Base-by-base conservation (phyloP, 1,140 invertebrate genomes). In the Scylla paramamosain region DNA sequence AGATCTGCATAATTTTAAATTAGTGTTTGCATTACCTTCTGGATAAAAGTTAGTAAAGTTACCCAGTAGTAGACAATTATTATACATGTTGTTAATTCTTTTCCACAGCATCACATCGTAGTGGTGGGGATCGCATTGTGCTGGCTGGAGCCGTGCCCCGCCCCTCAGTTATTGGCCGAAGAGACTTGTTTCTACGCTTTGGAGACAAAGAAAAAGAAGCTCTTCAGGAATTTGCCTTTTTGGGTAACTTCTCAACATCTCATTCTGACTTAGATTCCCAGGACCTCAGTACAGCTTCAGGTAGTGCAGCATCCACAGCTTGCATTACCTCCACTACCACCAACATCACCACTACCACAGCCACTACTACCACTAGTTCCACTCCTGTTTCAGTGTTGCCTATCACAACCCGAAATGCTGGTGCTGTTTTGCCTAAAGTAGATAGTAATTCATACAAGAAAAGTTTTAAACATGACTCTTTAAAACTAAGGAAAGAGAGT, bases 181-280 rank as follows among this genome's bases (percentile, higher is more conserved):
- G 83, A 86, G 95, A 95, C 67, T 83, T 95, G 45, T 95, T 95
- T 39, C 45, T 89, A 46, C 89, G 95, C 45, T 95, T 46, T 91
- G 95, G 95, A 52, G 91, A 95, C 67, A 86, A 95, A 48, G 95
- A 95, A 88, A 93, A 59, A 67, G 95, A 59, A 39, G 95, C 95
- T 31, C 95, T 95, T 0, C 87, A 95, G 59, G 92, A 95, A 90
- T 95, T 95, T 95, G 95, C 90, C 67, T 95, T 95, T 59, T 88
- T 95, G 31, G 28, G 92, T 93, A 86, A 95, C 67, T 93, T 95
- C 67, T 95, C 95, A 48, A 95, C 95, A 8, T 95, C 95, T 25
- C 95, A 93, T 29, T 95, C 95, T 28, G 95, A 95, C 59, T 46
- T 93, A 29, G 95, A 92, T 45, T 95, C 95, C 52, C 95, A 95